Evolutionary conservation across 1,140 invertebrate genomes (phyloP), one percentile per base, ranked within the genome.

Genomic region (Stegodyphus dumicola): DNA sequence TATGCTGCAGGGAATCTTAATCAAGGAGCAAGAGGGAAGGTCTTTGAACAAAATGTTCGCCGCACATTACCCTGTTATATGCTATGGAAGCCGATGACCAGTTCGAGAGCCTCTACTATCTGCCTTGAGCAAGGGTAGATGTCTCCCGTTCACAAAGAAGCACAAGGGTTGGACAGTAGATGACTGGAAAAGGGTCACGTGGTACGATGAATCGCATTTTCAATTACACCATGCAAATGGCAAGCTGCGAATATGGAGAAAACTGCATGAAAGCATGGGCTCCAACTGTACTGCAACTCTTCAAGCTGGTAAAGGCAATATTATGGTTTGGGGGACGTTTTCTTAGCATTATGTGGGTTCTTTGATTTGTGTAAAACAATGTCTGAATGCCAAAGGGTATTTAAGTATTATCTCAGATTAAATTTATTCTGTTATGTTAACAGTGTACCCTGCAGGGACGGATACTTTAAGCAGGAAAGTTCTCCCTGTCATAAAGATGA

Each of bases 251-350:
- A 66, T 66, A 53, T 66, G 56, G 9, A 15, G 64, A 51, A 77
- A 77, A 77, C 48, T 7, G 64, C 83, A 66, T 15, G 18, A 49
- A 77, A 65, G 73, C 53, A 75, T 75, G 73, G 5, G 54, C 49
- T 15, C 18, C 7, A 56, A 54, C 54, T 76, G 54, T 7, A 54
- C 71, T 48, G 54, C 48, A 78, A 60, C 83, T 3, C 51, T 77
- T 33, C 64, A 85, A 49, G 64, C 51, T 49, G 64, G 75, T 56
- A 33, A 48, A 33, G 83, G 64, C 52, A 71, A 17, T 64, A 33
- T 81, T 33, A 86, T 70, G 70, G 78, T 84, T 33, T 85, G 70
- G 86, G 78, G 71, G 15, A 83, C 74, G 51, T 85, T 87, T 81
- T 75, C 75, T 18, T 87, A 48, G 64, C 54, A 87, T 64, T 51